These are phyloP conservation scores for Cryptomyrus ogoouensis DNA, from an alignment of 2,113 vertebrate species.

Conservation along the genomic window DNA sequence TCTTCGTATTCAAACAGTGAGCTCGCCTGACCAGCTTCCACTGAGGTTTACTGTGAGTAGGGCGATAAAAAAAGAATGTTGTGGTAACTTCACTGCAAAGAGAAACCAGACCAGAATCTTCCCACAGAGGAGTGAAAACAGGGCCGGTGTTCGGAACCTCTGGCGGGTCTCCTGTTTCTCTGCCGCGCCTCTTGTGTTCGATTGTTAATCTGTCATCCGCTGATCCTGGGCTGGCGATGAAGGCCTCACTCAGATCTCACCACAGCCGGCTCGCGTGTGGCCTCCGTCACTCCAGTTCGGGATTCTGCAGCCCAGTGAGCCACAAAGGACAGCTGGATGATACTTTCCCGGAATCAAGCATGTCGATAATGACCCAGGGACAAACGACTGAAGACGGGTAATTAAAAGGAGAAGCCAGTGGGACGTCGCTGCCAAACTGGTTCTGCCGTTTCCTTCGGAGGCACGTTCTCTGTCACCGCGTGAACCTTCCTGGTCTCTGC, in stretches of 20 bases:
- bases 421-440: neutral
- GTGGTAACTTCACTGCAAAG: neutral
- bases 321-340: neutral
- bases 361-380: neutral
- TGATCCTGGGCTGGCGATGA: neutral
- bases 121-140: neutral
- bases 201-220: neutral
- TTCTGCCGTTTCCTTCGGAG: neutral
- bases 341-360: neutral
- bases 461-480: neutral
- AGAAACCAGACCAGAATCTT: constrained; percentile 1
- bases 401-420: neutral
- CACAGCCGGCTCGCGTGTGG: neutral
- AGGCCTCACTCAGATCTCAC: neutral
- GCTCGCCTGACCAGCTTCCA: neutral
- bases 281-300: neutral
- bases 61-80: neutral
- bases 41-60: neutral
- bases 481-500: neutral
- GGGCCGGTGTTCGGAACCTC: neutral
- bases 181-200: too few species aligned
- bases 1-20: constrained; percentile 21
- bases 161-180: neutral
- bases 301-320: neutral
- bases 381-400: neutral